phyloP scores from a whole-genome alignment of 2,113 vertebrate genomes.

The Poeciliopsis prolifica region DNA sequence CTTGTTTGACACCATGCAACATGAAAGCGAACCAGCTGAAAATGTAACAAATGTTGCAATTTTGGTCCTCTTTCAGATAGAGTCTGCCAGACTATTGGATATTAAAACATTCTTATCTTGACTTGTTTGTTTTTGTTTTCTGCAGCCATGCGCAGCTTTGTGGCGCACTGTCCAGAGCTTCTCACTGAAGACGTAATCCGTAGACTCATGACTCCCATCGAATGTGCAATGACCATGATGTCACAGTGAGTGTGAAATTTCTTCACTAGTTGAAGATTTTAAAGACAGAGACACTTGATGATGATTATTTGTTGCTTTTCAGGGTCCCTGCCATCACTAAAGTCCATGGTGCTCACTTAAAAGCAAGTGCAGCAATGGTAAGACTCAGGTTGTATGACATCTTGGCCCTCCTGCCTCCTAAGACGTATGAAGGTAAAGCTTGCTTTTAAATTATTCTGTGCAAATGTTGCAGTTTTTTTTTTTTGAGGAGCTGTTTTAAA shows the following conservation, averaged over 20 bases:
- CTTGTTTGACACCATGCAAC: no score
- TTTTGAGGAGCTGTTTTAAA: conserved; percentile 7
- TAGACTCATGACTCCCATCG: conserved; percentile 96
- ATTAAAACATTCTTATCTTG: background rate
- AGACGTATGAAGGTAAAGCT: conserved; percentile 94
- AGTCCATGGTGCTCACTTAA: conserved; percentile 95
- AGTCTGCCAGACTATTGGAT: no score
- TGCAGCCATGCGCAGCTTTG: conserved; percentile 98
- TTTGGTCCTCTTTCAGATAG: no score
- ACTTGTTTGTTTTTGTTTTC: background rate
- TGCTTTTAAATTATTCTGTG: background rate
- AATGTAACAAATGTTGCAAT: no score
- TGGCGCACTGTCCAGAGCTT: conserved; percentile 97
- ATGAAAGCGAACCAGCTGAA: no score
- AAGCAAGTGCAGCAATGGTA: conserved; percentile 99
- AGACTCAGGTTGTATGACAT: conserved; percentile 97
- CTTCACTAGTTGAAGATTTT: background rate
- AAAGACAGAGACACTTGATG: background rate
- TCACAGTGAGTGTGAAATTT: conserved; percentile 89
- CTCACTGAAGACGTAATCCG: conserved; percentile 98
- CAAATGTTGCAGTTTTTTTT: background rate
- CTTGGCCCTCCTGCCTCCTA: conserved; percentile 95
- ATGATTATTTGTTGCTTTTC: background rate
- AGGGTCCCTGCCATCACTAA: conserved; percentile 97
- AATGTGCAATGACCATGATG: conserved; percentile 99